These are phyloP conservation scores for Parnassius mnemosyne DNA, from an alignment of 2,888 invertebrate genomes.

Conservation along the genomic window DNA sequence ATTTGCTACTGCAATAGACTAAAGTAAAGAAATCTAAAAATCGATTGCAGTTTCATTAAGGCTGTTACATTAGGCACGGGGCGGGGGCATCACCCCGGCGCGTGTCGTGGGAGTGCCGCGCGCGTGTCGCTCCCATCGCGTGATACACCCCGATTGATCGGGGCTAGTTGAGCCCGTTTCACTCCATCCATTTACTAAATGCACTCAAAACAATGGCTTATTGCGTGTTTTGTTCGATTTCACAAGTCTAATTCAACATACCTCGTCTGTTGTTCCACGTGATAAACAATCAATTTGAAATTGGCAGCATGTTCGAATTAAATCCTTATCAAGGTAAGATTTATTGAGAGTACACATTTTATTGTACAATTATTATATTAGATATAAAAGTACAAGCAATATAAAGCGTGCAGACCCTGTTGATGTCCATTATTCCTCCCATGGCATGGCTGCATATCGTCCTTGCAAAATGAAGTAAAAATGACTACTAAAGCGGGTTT, in stretches of 20 bases:
- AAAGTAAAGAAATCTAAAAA: constrained; percentile 13
- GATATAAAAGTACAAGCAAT: no score
- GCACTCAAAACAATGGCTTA: constrained; percentile 41
- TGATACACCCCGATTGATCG: constrained; percentile 62
- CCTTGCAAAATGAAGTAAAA: no score
- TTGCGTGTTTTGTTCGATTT: constrained; percentile 30
- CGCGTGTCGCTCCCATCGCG: constrained; percentile 80
- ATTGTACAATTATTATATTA: no score
- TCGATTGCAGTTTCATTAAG: constrained; percentile 39
- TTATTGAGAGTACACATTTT: no score
- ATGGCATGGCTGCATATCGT: no score
- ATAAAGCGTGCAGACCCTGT: no score
- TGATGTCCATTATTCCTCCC: no score
- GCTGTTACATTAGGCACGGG: constrained; percentile 45
- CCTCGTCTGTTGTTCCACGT: constrained; percentile 11
- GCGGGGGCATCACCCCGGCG: constrained; percentile 46
- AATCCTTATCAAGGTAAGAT: no score
- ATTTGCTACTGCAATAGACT: not conserved
- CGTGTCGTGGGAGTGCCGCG: constrained; percentile 77
- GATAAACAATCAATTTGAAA: constrained; percentile 14
- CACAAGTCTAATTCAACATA: constrained; percentile 30
- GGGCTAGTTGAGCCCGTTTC: constrained; percentile 36
- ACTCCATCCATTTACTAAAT: constrained; percentile 42
- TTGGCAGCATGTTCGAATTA: not conserved
- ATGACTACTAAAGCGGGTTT: no score